These are phyloP conservation scores for Leucoraja erinaceus DNA, from an alignment of 2,113 vertebrate species.

Conservation along the genomic window DNA sequence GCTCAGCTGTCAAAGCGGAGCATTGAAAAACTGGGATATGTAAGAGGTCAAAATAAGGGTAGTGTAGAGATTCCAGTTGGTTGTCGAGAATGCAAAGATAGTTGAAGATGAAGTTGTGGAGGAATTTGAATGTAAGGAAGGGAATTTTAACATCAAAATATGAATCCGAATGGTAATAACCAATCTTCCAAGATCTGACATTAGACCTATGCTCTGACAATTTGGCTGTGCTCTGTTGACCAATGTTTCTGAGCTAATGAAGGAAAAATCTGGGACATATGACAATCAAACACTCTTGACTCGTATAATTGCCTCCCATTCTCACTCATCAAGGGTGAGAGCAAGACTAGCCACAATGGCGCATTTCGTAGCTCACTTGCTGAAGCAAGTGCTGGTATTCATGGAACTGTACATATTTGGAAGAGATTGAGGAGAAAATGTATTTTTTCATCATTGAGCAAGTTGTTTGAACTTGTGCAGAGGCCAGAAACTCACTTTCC, in stretches of 20 bases:
- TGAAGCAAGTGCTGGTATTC: not conserved
- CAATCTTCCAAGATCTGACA: not conserved
- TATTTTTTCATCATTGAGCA: not conserved
- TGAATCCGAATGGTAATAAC: not conserved
- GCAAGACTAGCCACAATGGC: not conserved
- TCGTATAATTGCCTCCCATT: not conserved
- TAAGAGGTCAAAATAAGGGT: not conserved
- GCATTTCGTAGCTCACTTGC: not conserved
- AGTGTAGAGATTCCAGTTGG: not conserved
- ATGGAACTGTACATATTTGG: not conserved
- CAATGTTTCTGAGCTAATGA: not conserved
- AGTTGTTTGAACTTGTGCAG: not conserved
- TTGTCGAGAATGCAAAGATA: not conserved
- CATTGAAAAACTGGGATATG: not conserved
- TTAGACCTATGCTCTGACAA: not conserved
- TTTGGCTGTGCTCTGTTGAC: not conserved
- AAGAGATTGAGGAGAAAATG: not conserved
- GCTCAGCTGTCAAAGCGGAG: not conserved
- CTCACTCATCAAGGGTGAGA: not conserved
- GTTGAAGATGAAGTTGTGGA: not conserved
- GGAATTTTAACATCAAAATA: not conserved
- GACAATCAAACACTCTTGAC: too few relatives aligned
- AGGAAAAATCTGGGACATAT: too few relatives aligned
- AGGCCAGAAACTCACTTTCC: not conserved
- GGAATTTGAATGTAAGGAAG: not conserved